Evolutionary conservation across 1,140 invertebrate species (phyloP).

Genomic region (Drosophila arizonae): DNA sequence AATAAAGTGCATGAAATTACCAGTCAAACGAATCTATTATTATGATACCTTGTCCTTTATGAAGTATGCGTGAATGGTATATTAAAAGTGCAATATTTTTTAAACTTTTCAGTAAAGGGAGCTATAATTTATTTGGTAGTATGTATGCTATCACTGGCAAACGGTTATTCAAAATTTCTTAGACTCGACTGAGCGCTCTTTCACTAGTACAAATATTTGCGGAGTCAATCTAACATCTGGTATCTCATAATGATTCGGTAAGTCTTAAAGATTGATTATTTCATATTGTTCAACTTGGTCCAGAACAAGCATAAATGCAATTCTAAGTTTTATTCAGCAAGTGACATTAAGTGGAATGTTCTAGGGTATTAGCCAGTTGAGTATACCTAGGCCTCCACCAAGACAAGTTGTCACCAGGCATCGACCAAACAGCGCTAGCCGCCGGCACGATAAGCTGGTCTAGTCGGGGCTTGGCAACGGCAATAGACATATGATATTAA

Average conservation of each 20-base stretch:
- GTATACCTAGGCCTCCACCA: background rate
- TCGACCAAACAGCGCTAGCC: constrained; percentile 64
- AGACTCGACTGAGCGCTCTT: too few relatives aligned
- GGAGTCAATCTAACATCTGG: too few relatives aligned
- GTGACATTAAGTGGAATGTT: background rate
- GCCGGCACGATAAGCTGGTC: constrained; percentile 13
- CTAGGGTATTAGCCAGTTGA: background rate
- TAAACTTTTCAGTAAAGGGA: too few relatives aligned
- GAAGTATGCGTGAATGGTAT: background rate
- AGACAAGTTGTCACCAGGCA: constrained; percentile 74
- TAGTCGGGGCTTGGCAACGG: constrained; percentile 58
- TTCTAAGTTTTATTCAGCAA: too few relatives aligned
- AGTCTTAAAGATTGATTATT: too few relatives aligned
- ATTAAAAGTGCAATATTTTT: background rate
- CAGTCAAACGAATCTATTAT: constrained; percentile 19
- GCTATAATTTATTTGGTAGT: too few relatives aligned
- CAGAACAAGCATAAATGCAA: too few relatives aligned
- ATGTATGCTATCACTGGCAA: too few relatives aligned
- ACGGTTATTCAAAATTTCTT: too few relatives aligned
- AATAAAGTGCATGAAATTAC: constrained; percentile 75
- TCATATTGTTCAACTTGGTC: too few relatives aligned
- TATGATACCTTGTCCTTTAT: constrained; percentile 9
- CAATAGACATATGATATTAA: constrained; percentile 42
- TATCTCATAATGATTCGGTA: too few relatives aligned
- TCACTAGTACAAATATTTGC: too few relatives aligned